A percentile compares a stretch with the other conserved stretches of the same genome.
phyloP scores from a whole-genome alignment of 2,888 invertebrate species.

The Stenodera caucasica region DNA sequence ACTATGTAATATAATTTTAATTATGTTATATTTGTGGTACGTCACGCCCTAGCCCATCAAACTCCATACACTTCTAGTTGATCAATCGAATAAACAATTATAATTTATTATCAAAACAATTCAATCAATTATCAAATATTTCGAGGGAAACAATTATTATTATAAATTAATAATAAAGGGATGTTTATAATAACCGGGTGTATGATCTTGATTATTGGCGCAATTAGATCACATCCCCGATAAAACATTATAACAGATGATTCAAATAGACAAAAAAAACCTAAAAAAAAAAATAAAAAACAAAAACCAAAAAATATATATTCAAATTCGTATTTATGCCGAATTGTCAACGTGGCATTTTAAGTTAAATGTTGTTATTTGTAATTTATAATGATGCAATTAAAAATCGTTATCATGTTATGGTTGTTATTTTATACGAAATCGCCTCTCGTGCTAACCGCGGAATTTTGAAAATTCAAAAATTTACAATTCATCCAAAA shows the following conservation, averaged over 20 bases:
- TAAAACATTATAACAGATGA: background rate
- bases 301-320: background rate
- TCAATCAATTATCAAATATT: too few species aligned
- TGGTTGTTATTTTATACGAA: conserved; percentile 55
- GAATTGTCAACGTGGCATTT: conserved; percentile 49
- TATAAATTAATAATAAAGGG: background rate
- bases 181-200: background rate
- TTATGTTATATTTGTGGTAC: conserved; percentile 48
- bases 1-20: conserved; percentile 48
- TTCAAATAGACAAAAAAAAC: background rate
- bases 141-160: background rate
- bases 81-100: conserved; percentile 34
- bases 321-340: conserved; percentile 42
- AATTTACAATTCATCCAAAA: conserved; percentile 28
- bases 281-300: background rate
- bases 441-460: conserved; percentile 32
- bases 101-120: too few species aligned
- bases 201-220: background rate
- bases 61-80: conserved; percentile 54
- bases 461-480: conserved; percentile 19
- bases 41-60: conserved; percentile 51
- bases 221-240: background rate
- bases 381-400: conserved; percentile 55
- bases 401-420: conserved; percentile 55
- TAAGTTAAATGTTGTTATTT: conserved; percentile 56